These are phyloP conservation scores for Tetramorium parvispinum DNA, from an alignment of 1,140 invertebrate species.

Conservation along the genomic window DNA sequence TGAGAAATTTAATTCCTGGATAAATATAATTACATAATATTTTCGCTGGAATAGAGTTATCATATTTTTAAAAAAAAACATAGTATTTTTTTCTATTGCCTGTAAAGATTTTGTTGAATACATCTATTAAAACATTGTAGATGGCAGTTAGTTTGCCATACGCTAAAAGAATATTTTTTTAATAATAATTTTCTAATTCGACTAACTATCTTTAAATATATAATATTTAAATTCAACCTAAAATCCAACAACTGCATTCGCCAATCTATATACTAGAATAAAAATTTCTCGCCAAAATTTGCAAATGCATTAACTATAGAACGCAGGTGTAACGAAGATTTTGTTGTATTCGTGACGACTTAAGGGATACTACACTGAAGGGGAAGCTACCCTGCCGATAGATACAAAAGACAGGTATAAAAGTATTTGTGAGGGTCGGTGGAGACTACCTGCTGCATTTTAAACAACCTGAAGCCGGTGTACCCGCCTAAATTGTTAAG, in stretches of 20 bases:
- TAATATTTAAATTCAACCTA: not conserved
- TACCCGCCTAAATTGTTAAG: not conserved
- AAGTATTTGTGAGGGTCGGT: slow-evolving; percentile 35
- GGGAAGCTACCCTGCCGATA: slow-evolving; percentile 14
- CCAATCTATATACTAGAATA: not conserved
- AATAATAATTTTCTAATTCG: not conserved
- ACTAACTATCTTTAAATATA: not conserved
- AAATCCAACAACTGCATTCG: not conserved
- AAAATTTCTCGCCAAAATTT: not conserved
- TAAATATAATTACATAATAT: not conserved
- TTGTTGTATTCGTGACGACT: not conserved
- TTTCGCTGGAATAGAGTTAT: not conserved
- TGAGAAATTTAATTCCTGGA: slow-evolving; percentile 25
- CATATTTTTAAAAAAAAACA: not conserved
- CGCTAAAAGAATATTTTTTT: not conserved
- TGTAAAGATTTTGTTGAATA: slow-evolving; percentile 72
- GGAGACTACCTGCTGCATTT: slow-evolving; percentile 58
- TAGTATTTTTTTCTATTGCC: not conserved
- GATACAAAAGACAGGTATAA: slow-evolving; percentile 58
- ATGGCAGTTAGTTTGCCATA: slow-evolving; percentile 60
- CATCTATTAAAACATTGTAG: slow-evolving; percentile 72
- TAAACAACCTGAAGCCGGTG: slow-evolving; percentile 20
- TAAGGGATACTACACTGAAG: not conserved
- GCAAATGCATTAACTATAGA: not conserved
- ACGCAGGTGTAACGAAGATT: slow-evolving; percentile 57